Conservation (phyloP, 2,113 vertebrate genomes). For the Eolophus roseicapilla region DNA sequence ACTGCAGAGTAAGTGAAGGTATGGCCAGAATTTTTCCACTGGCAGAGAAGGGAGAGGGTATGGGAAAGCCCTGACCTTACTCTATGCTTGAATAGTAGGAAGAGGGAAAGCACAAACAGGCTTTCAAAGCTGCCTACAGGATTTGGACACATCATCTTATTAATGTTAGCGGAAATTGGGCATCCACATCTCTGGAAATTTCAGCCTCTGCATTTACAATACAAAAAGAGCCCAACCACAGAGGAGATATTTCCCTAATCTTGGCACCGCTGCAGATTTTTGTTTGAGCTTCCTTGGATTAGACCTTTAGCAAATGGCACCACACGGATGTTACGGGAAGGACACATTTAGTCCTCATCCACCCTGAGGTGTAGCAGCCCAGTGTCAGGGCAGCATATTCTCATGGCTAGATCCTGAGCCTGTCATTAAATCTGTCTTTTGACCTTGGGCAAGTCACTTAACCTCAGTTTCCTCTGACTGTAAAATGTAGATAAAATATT, state of each 20-base stretch:
- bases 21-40: slow-evolving; percentile 70
- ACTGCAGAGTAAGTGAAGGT: slow-evolving; percentile 69
- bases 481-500: slow-evolving; percentile 65
- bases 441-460: slow-evolving; percentile 66
- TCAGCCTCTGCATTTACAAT: slow-evolving; percentile 67
- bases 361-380: slow-evolving; percentile 13
- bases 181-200: slow-evolving; percentile 72
- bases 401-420: slow-evolving; percentile 27
- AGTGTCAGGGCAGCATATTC: slow-evolving; percentile 25
- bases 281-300: slow-evolving; percentile 65
- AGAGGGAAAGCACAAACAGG: slow-evolving; percentile 70
- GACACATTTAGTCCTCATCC: neutral
- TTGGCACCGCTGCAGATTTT: slow-evolving; percentile 59
- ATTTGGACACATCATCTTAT: slow-evolving; percentile 72
- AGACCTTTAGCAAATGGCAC: slow-evolving; percentile 48
- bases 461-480: slow-evolving; percentile 62
- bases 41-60: slow-evolving; percentile 71
- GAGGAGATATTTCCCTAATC: slow-evolving; percentile 68
- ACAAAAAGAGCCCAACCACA: slow-evolving; percentile 60
- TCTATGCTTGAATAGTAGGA: slow-evolving; percentile 70
- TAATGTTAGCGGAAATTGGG: slow-evolving; percentile 71
- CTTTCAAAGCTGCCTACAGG: slow-evolving; percentile 72
- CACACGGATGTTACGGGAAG: neutral
- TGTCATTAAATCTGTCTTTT: slow-evolving; percentile 47
- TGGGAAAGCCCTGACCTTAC: slow-evolving; percentile 71